These are phyloP conservation scores for Melolontha melolontha DNA, from an alignment of 2,888 invertebrate genomes.

Conservation along the genomic window DNA sequence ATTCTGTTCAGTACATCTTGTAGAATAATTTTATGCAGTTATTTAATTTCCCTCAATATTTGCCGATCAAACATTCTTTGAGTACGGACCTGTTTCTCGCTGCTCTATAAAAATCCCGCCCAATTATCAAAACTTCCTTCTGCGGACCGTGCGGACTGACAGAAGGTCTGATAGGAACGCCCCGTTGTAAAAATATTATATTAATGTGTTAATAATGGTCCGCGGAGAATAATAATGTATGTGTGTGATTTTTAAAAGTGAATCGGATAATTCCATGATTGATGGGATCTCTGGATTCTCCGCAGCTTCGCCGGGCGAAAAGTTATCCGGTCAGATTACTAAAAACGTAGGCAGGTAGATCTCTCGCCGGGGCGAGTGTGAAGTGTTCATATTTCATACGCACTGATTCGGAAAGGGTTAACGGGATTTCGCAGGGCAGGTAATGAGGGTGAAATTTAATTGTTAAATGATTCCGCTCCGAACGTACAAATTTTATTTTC, in stretches of 20 bases:
- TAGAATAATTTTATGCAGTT: too few relatives aligned
- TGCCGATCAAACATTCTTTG: too few relatives aligned
- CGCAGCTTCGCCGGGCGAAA: neutral
- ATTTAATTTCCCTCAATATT: too few relatives aligned
- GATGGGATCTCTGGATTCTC: constrained; percentile 26
- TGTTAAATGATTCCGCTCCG: too few relatives aligned
- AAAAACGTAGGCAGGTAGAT: constrained; percentile 10
- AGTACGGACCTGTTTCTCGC: constrained; percentile 9
- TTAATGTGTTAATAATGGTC: constrained; percentile 66
- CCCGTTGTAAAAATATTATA: constrained; percentile 65
- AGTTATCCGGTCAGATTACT: constrained; percentile 3
- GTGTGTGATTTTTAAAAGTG: constrained; percentile 54
- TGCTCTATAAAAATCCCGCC: constrained; percentile 40
- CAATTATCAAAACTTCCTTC: constrained; percentile 59
- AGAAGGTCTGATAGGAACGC: constrained; percentile 64
- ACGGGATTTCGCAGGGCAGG: too few relatives aligned
- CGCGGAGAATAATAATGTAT: constrained; percentile 61
- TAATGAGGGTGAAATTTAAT: too few relatives aligned
- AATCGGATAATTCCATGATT: constrained; percentile 47
- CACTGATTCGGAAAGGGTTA: too few relatives aligned
- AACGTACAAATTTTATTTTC: too few relatives aligned
- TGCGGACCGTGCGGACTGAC: constrained; percentile 61
- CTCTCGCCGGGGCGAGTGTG: too few relatives aligned
- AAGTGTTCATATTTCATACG: too few relatives aligned
- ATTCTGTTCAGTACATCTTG: too few relatives aligned